phyloP scores from a whole-genome alignment of 2,888 invertebrate genomes.

The Oligia latruncula region DNA sequence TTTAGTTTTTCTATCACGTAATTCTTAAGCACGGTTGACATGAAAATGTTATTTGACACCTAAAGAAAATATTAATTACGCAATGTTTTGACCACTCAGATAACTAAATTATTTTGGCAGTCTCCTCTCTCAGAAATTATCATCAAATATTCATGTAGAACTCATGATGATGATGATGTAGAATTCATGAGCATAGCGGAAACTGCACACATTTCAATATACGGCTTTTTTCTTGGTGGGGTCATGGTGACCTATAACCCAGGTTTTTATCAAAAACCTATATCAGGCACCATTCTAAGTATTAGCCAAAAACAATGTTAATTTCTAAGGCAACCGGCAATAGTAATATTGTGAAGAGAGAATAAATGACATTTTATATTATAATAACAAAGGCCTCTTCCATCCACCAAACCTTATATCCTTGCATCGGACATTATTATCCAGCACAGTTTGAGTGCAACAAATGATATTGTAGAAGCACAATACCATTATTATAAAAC shows the following conservation, averaged over 20 bases:
- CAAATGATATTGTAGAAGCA: conserved; percentile 76
- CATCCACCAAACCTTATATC: conserved; percentile 26
- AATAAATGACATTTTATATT: not conserved
- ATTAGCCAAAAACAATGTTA: not conserved
- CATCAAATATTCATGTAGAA: not conserved
- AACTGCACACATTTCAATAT: not conserved
- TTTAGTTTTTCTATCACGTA: not conserved
- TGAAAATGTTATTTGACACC: not conserved
- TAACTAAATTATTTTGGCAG: not conserved
- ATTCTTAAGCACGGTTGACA: no score
- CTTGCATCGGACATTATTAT: conserved; percentile 71
- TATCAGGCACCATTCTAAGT: not conserved
- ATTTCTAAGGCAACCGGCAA: not conserved
- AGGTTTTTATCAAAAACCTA: not conserved
- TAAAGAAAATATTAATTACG: not conserved
- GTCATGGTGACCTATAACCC: no score
- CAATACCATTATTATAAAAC: conserved; percentile 72
- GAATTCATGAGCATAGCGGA: not conserved
- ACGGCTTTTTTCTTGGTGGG: not conserved
- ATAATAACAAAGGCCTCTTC: not conserved
- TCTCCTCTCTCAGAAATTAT: not conserved
- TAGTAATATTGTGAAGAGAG: no score
- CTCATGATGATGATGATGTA: no score
- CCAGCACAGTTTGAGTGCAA: conserved; percentile 75
- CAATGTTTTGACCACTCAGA: not conserved